Conservation (phyloP, 2,797 vertebrate species). For the Halcyon smyrnensis region DNA sequence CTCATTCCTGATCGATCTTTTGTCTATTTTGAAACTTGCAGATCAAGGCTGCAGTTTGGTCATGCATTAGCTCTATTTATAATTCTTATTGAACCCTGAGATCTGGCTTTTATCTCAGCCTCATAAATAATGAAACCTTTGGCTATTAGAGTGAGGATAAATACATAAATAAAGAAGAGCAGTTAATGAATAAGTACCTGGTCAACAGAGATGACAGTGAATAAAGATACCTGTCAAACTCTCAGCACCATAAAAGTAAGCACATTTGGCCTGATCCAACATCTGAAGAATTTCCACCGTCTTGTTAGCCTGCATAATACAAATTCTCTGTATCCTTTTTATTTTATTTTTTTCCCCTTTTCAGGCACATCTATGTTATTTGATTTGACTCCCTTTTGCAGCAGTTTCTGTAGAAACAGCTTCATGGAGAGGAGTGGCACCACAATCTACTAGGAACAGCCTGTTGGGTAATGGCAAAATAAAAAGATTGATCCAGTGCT, state of each 20-base stretch:
- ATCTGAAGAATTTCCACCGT: not conserved
- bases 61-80: conserved; percentile 1
- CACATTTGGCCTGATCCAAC: not conserved
- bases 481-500: not conserved
- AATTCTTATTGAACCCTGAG: conserved; percentile 8
- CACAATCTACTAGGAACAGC: not conserved
- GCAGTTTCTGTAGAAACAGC: not conserved
- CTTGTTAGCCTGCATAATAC: not conserved
- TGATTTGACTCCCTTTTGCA: not conserved
- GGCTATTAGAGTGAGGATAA: not conserved
- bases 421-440: not conserved
- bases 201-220: not conserved
- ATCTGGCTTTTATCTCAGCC: conserved; percentile 16
- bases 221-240: not conserved
- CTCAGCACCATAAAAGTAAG: not conserved
- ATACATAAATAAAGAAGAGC: not conserved
- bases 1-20: not conserved
- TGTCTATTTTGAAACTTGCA: not conserved
- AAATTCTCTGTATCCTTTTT: not conserved
- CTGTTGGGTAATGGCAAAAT: not conserved
- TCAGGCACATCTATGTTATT: not conserved
- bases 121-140: conserved; percentile 17
- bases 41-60: not conserved
- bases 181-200: not conserved
- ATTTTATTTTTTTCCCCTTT: not conserved